These are phyloP conservation scores for Ceriagrion tenellum DNA, from an alignment of 2,888 invertebrate species.

Conservation along the genomic window DNA sequence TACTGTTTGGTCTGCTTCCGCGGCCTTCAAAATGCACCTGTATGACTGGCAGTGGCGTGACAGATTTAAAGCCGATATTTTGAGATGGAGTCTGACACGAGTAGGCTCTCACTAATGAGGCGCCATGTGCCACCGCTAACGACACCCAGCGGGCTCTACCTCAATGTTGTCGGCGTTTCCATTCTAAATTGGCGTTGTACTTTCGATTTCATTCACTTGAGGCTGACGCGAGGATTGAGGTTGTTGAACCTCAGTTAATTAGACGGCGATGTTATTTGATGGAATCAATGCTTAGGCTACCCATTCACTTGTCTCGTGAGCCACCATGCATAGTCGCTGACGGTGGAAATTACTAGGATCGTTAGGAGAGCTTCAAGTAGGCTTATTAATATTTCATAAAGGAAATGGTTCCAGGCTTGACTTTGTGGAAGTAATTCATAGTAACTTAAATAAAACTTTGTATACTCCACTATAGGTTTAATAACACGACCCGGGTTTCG, in stretches of 20 bases:
- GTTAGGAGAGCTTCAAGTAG: no score
- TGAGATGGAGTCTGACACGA: not conserved
- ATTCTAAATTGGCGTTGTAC: not conserved
- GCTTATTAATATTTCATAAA: no score
- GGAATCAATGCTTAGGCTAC: no score
- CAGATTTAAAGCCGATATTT: conserved; percentile 39
- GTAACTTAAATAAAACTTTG: no score
- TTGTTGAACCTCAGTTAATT: not conserved
- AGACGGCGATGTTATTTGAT: not conserved
- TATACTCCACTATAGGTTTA: no score
- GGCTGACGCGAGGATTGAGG: not conserved
- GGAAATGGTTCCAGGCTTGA: no score
- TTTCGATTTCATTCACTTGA: not conserved
- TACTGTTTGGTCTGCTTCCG: not conserved
- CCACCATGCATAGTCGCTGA: no score
- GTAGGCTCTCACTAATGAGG: not conserved
- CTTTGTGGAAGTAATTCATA: no score
- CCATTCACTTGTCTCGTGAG: no score
- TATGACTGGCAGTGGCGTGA: not conserved
- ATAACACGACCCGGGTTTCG: no score
- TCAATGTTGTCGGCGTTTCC: not conserved
- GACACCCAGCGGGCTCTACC: not conserved
- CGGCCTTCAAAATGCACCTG: not conserved
- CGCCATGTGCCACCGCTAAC: not conserved
- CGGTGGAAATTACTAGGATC: no score